Evolutionary conservation across 2,113 vertebrate genomes (phyloP).

Genomic region (Blennius ocellaris): DNA sequence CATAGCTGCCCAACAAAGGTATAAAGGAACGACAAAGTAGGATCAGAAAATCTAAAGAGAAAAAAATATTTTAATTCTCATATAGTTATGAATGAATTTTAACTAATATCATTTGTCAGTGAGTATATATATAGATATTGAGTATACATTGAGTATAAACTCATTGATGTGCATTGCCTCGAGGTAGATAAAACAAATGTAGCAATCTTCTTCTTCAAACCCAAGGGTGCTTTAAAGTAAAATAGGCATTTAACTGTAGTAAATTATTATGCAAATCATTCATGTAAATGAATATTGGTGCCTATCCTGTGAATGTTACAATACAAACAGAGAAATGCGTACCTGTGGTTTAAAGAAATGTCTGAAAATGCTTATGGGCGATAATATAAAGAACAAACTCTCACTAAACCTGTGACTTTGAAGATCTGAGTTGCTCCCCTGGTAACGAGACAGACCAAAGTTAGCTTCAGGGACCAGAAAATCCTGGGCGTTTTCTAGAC

Average conservation of each 20-base stretch:
- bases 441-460: conserved; percentile 33
- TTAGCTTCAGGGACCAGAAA: conserved; percentile 47
- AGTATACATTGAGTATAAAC: too few species aligned
- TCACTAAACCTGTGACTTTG: conserved; percentile 34
- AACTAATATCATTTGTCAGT: too few species aligned
- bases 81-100: too few species aligned
- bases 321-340: neutral
- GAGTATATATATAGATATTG: too few species aligned
- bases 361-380: conserved; percentile 5
- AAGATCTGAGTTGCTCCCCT: conserved; percentile 36
- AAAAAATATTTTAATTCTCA: too few species aligned
- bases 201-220: neutral
- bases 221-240: neutral
- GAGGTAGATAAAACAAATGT: neutral
- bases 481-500: conserved; percentile 44
- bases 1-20: conserved; percentile 38
- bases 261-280: neutral
- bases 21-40: conserved; percentile 1
- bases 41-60: conserved; percentile 32
- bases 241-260: neutral
- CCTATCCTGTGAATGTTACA: neutral
- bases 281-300: conserved; percentile 2
- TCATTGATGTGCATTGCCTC: neutral
- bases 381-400: conserved; percentile 2
- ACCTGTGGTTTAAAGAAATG: neutral